These are phyloP conservation scores for Azorinus chamasolen DNA, from an alignment of 2,888 invertebrate species.

Conservation along the genomic window DNA sequence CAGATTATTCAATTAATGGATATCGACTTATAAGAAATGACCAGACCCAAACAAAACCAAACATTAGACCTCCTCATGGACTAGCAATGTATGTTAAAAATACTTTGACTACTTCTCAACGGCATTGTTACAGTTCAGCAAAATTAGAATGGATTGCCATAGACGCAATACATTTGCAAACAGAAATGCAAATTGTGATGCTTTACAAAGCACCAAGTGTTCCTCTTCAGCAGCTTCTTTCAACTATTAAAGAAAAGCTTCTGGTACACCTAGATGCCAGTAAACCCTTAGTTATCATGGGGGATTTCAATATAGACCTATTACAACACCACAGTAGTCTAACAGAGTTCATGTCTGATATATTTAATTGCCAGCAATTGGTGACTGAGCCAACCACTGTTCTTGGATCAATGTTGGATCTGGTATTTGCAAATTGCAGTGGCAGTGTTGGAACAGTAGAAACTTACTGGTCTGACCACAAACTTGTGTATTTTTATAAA, in stretches of 20 bases:
- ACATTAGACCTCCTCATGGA: constrained; percentile 46
- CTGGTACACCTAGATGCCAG: neutral
- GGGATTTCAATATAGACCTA: constrained; percentile 37
- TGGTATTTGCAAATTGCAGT: no score
- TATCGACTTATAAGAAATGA: constrained; percentile 38
- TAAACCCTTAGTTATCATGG: constrained; percentile 28
- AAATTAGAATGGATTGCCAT: constrained; percentile 16
- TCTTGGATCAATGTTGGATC: constrained; percentile 21
- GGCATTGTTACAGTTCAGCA: neutral
- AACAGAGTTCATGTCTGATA: constrained; percentile 7
- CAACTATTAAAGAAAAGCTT: constrained; percentile 1
- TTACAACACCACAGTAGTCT: neutral
- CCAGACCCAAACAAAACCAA: constrained; percentile 7
- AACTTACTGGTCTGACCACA: no score
- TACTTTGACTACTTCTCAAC: neutral
- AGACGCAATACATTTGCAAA: neutral
- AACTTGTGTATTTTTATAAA: no score
- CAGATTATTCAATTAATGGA: constrained; percentile 21
- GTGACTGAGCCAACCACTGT: constrained; percentile 32
- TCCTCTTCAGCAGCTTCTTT: neutral
- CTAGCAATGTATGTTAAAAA: constrained; percentile 38
- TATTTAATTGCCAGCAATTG: constrained; percentile 9
- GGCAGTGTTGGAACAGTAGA: no score
- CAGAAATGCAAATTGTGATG: constrained; percentile 30
- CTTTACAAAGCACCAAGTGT: constrained; percentile 29